Percentiles rank a stretch among this genome's conserved stretches.
Evolutionary conservation across 2,888 invertebrate species (phyloP).

Genomic region (Volucella zonaria): DNA sequence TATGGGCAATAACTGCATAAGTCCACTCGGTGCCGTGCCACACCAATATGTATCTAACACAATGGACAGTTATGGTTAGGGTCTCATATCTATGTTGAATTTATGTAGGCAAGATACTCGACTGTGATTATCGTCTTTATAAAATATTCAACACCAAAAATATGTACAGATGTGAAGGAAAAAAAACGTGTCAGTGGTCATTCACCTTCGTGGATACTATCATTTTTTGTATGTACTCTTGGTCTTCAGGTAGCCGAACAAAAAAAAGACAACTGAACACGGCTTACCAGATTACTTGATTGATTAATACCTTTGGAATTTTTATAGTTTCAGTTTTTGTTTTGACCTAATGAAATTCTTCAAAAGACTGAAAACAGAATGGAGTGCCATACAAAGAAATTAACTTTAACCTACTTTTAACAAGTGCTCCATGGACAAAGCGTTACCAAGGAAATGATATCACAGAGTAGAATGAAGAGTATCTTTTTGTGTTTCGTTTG

Average conservation of each 20-base stretch:
- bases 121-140: conserved; percentile 43
- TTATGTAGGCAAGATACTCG: background rate
- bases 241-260: conserved; percentile 2
- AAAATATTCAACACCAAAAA: conserved; percentile 18
- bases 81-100: too few species aligned
- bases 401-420: conserved; percentile 59
- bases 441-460: conserved; percentile 15
- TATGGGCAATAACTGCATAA: too few species aligned
- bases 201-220: conserved; percentile 41
- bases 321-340: conserved; percentile 23
- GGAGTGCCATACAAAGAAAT: conserved; percentile 31
- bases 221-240: background rate
- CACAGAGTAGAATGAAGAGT: conserved; percentile 15
- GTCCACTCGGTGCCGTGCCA: too few species aligned
- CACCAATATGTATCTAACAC: too few species aligned
- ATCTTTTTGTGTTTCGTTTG: conserved; percentile 5
- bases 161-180: conserved; percentile 10
- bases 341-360: conserved; percentile 18
- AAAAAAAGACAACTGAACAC: conserved; percentile 16
- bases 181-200: conserved; percentile 32
- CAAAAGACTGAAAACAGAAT: conserved; percentile 20
- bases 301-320: conserved; percentile 60
- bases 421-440: conserved; percentile 32
- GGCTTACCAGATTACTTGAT: conserved; percentile 8
- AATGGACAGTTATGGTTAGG: too few species aligned